These are phyloP conservation scores for Gymnogyps californianus DNA, from an alignment of 2,113 vertebrate genomes.

Conservation along the genomic window DNA sequence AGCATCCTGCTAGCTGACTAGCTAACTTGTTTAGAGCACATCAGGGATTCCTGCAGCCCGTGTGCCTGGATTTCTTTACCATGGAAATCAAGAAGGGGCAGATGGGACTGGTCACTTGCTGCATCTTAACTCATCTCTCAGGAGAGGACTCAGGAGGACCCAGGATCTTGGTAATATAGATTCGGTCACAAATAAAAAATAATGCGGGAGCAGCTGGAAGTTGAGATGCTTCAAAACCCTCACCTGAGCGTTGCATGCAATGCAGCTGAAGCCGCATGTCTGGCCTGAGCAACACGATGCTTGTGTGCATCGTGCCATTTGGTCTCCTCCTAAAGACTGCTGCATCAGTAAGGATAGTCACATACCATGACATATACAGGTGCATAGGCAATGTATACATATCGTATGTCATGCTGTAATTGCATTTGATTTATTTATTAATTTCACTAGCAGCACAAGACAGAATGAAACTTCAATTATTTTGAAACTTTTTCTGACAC, in stretches of 20 bases:
- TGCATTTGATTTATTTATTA: neutral
- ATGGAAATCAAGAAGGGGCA: neutral
- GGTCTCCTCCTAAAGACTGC: neutral
- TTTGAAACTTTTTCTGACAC: neutral
- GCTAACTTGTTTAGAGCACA: neutral
- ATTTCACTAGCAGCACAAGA: neutral
- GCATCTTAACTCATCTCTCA: neutral
- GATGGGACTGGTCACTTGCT: neutral
- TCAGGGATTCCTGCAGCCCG: neutral
- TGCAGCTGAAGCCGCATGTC: neutral
- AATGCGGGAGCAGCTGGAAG: fast-evolving
- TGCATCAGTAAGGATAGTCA: neutral
- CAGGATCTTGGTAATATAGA: neutral
- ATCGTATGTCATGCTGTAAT: neutral
- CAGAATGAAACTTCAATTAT: neutral
- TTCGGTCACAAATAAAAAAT: neutral
- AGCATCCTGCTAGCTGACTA: neutral
- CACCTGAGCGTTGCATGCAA: neutral
- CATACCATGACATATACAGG: neutral
- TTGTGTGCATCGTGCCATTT: fast-evolving
- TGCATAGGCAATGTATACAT: neutral
- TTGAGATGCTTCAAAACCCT: neutral
- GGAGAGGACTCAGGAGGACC: neutral
- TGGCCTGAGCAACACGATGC: neutral
- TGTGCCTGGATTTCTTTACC: neutral